Base-by-base conservation (phyloP, 2,888 invertebrate genomes). In the Diarsia mendica region DNA sequence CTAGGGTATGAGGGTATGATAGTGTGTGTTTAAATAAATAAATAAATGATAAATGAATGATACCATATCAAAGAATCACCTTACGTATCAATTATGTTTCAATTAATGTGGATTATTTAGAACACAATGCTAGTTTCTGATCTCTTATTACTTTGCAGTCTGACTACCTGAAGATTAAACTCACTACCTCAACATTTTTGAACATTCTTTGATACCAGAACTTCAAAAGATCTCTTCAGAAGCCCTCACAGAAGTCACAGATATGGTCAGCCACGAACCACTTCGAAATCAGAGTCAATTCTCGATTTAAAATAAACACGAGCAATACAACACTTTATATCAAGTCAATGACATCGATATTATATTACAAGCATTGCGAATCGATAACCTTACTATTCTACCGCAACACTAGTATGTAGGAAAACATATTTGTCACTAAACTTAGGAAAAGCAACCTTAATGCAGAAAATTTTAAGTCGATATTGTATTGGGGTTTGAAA, bases 301-400 rank as follows among this genome's bases (percentile, higher is more conserved):
- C 67, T 75, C 39, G 68, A 63, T 58, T 72, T 58, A 83, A 84
- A 70, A 86, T 85, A 82, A 85, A 81, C 67, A 67, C 73, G 58
- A 80, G 89, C 82, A 88, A 90, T 76, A 72, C 78, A 83, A 90
- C 85, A 87, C 89, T 82, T 82, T 85, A 79, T 87, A 76, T 78
- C 82, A 90, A 92, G 92, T 91, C 93, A 93, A 91, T 93, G 93
- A 92, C 92, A 92, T 90, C 90, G 86, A 91, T 92, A 92, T 92
- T 88, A 86, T 80, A 82, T 92, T 92, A 92, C 91, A 84, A 80
- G 87, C 88, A 88, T 83, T 85, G 88, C 89, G 85, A 90, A 90
- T 91, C 91, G 89, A 90, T 90, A 90, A 87, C 83, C 70, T 85
- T 79, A 87, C 82, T 75, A 80, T 75, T 82, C 80, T 60, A 80